Conservation (phyloP, 2,797 vertebrate species). For the Sebastes trivittatus region DNA sequence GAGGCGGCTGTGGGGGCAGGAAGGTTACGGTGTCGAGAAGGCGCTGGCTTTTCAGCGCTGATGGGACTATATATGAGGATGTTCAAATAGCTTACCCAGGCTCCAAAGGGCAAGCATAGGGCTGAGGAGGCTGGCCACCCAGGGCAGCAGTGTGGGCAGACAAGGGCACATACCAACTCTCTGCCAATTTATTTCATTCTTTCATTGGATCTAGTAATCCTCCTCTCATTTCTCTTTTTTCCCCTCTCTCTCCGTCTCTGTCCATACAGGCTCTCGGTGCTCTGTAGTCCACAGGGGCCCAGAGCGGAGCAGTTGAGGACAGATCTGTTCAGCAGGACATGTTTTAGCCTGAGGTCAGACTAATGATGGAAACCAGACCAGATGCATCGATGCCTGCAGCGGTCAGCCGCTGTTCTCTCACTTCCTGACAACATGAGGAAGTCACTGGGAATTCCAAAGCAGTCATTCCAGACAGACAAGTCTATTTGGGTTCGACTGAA, state of each 20-base stretch:
- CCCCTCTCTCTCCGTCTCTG: neutral
- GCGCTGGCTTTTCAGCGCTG: neutral
- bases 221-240: neutral
- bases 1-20: neutral
- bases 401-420: constrained; percentile 49
- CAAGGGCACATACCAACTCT: neutral
- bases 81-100: neutral
- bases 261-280: constrained; percentile 12
- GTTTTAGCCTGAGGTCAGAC: constrained; percentile 68
- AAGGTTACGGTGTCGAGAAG: neutral
- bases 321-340: constrained; percentile 67
- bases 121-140: neutral
- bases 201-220: neutral
- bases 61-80: neutral
- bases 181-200: neutral
- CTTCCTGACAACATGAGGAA: constrained; percentile 56
- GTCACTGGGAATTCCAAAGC: constrained; percentile 48
- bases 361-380: constrained; percentile 66
- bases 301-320: constrained; percentile 62
- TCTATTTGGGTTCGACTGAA: constrained; percentile 23
- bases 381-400: constrained; percentile 66
- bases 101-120: neutral
- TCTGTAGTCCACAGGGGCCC: constrained; percentile 42
- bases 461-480: constrained; percentile 25
- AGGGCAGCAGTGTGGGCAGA: neutral